Evolutionary conservation across 2,113 vertebrate genomes (phyloP).

Genomic region (Neogobius melanostomus): DNA sequence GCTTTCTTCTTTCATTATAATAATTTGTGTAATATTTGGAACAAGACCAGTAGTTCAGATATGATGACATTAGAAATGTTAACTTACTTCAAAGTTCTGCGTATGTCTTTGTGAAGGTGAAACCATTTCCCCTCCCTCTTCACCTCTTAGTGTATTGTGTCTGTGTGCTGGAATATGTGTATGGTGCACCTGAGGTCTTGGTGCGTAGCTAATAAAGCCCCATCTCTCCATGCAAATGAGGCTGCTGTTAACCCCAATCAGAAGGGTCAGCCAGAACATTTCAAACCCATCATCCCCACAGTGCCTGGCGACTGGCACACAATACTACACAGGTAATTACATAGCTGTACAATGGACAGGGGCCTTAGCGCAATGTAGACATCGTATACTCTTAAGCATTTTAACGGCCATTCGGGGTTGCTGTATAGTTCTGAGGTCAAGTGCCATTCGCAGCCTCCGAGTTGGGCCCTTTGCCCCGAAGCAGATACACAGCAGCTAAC

Average conservation of each 20-base stretch:
- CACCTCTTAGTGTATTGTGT: slow-evolving; percentile 13
- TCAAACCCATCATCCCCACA: slow-evolving; percentile 58
- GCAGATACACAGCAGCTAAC: slow-evolving; percentile 19
- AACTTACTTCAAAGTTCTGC: not conserved
- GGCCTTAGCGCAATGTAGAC: slow-evolving; percentile 21
- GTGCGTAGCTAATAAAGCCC: slow-evolving; percentile 63
- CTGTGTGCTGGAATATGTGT: slow-evolving; percentile 33
- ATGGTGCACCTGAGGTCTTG: slow-evolving; percentile 51
- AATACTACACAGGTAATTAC: slow-evolving; percentile 40
- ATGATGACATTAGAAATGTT: slow-evolving; percentile 11
- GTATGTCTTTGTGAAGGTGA: slow-evolving; percentile 34
- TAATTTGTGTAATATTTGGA: slow-evolving; percentile 15
- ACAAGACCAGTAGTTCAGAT: slow-evolving; percentile 2
- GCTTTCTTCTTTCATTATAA: not conserved
- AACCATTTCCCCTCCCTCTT: slow-evolving; percentile 20
- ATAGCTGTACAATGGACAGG: slow-evolving; percentile 10
- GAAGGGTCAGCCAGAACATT: slow-evolving; percentile 58
- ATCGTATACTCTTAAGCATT: slow-evolving; percentile 15
- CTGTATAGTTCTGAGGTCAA: slow-evolving; percentile 54
- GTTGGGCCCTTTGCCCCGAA: slow-evolving; percentile 33
- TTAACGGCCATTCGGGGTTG: slow-evolving; percentile 37
- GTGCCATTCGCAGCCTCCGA: slow-evolving; percentile 37
- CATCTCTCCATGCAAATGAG: slow-evolving; percentile 75
- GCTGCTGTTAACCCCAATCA: slow-evolving; percentile 78
- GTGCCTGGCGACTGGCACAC: slow-evolving; percentile 37